Evolutionary conservation across 2,888 invertebrate genomes (phyloP), one percentile per base, ranked within the genome.

Genomic region (Polyploca ridens): DNA sequence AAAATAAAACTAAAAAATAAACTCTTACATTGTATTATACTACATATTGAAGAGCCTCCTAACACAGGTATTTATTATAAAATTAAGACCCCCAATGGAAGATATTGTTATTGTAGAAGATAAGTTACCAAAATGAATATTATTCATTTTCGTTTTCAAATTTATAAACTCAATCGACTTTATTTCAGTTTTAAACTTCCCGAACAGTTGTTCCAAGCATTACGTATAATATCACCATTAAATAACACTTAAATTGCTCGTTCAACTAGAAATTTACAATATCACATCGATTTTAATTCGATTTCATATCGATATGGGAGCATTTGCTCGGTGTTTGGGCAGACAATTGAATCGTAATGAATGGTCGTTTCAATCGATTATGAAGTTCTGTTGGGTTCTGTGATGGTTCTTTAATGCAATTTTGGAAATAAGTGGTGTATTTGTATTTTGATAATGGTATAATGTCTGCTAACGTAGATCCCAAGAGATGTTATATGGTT

Each of bases 201-300:
- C 67, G 78, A 85, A 81, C 87, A 88, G 85, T 87, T 88, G 88
- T 84, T 75, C 68, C 68, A 69, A 71, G 79, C 82, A 83, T 87
- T 80, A 75, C 76, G 85, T 76, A 87, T 88, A 88, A 89, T 88
- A 78, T 70, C 44, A 64, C 77, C 87, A 85, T 88, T 85, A 84
- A 41, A 64, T 62, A 69, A 75, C 83, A 77, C 80, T 81, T 79
- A 78, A 27, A 81, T 82, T 87, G 85, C 77, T 68, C 74, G 70
- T 68, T 76, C 76, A 77, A 77, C 77, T 77, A 77, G 76, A 77
- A 81, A 83, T 76, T 79, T 72, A 74, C 72, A 77, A 86, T 76
- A 71, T 73, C 73, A 73, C 82, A 85, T 84, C 87, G 85, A 87
- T 88, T 89, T 84, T 84, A 86, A 90, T 90, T 90, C 83, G 85